Evolutionary conservation across 2,888 invertebrate species (phyloP), one percentile per base, ranked within the genome.

Genomic region (Melanargia galathea): DNA sequence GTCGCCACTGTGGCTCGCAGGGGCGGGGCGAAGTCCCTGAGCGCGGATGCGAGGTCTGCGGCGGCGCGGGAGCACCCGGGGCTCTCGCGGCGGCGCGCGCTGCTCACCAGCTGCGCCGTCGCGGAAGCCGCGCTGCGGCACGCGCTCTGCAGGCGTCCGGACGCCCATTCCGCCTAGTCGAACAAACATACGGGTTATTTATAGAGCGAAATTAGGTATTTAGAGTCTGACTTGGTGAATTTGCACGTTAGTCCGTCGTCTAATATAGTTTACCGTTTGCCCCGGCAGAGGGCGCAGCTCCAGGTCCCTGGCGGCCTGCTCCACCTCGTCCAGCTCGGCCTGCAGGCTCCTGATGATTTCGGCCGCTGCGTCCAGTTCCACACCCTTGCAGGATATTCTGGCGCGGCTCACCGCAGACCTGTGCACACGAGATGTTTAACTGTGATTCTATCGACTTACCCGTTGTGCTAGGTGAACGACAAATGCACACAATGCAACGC

Each of bases 361-460:
- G 0, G 97, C 92, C 0, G 98, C 98, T 0, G 96, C 95, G 71
- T 97, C 97, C 66, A 98, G 84, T 75, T 98, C 98, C 65, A 97
- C 89, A 0, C 95, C 95, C 70, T 96, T 96, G 80, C 96, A 97
- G 0, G 95, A 95, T 73, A 96, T 94, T 54, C 95, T 94, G 0
- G 96, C 93, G 18, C 94, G 92, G 30, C 90, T 91, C 0, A 94
- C 93, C 0, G 94, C 93, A 0, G 94, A 93, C 68, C 94, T 93
- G 20, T 8, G 11, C 6, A 33, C 6, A 22, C 13, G 40, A 6
- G 6, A 40, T 6, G 6, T 40, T n/a, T 6, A 40, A 30, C 3
- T 26, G 24, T 26, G 30, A 8, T 30, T 30, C 6, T 30, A 30
- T 30, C 30, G 30, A 30, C 6, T 30, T 3, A 30, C 6, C 8